These are phyloP conservation scores for Ochropleura leucogaster DNA, from an alignment of 2,888 invertebrate species.

Conservation along the genomic window DNA sequence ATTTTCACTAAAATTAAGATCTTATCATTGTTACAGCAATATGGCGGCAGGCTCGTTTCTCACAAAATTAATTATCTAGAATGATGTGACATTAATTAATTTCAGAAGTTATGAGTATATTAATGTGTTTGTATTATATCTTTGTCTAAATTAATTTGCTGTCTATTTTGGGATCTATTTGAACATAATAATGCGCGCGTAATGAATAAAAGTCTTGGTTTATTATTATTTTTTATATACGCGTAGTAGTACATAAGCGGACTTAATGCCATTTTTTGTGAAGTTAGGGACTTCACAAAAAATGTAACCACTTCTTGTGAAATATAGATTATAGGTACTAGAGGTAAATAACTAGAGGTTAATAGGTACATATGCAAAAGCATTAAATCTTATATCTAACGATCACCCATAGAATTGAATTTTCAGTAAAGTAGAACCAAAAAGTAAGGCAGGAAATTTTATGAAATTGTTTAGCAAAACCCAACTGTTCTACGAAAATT, in stretches of 20 bases:
- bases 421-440: not conserved
- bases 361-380: no score
- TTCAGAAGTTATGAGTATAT: slow-evolving; percentile 47
- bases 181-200: not conserved
- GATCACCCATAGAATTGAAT: not conserved
- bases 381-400: not conserved
- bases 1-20: slow-evolving; percentile 11
- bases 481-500: slow-evolving; percentile 9
- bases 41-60: slow-evolving; percentile 28
- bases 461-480: slow-evolving; percentile 5
- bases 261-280: no score
- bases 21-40: slow-evolving; percentile 17
- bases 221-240: not conserved
- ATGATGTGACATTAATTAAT: slow-evolving; percentile 50
- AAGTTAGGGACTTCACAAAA: no score
- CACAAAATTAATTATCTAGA: slow-evolving; percentile 47
- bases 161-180: slow-evolving; percentile 21
- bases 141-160: slow-evolving; percentile 30
- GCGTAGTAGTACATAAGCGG: no score
- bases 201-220: not conserved
- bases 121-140: slow-evolving; percentile 43
- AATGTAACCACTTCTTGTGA: no score
- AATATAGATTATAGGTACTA: no score
- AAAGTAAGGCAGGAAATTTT: not conserved
- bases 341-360: no score